Evolutionary conservation across 2,888 invertebrate genomes (phyloP), one percentile per base, ranked within the genome.

Genomic region (Corythucha ciliata): DNA sequence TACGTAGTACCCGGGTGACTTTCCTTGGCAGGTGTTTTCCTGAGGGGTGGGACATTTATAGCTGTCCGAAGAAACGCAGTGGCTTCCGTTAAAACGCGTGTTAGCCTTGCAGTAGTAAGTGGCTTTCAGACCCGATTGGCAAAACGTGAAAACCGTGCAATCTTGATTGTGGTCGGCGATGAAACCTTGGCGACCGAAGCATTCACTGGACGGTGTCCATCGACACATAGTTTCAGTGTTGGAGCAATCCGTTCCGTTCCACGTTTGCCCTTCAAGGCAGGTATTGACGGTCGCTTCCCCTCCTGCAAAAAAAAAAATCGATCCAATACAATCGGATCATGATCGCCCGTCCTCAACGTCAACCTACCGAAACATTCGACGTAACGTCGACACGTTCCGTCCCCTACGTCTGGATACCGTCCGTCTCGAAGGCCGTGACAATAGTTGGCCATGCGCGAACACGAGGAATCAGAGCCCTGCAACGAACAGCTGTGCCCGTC

Each of bases 1-100:
- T 5, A 71, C 70, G 65, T 76, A 75, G 48, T 75, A 73, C 1
- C 78, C 77, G 61, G 78, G 75, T 8, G 69, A 59, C 33, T 73
- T 72, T 2, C 70, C 69, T 53, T 68, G 68, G 62, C 78, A 78
- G 7, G 63, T 58, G 26, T 60, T 53, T 5, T 59, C 56, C 6
- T 54, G 54, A 3, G 63, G 61, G 1, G 59, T 58, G 18, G 57
- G 53, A 48, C 61, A 62, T 8, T 39, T 50, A 62, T 64, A 58
- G 58, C 61, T 45, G 52, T 56, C 22, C 54, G 58, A 39, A 14
- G 47, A 45, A 24, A 62, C 61, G 46, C 77, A 77, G 4, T 64
- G 63, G 16, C 62, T 60, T 2, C 76, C 77, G 63, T 76, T 72
- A 64, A 75, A 76, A 37, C 72, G 69, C 26, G 70, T 66, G 7